phyloP scores from a whole-genome alignment of 1,140 invertebrate species.

The Cydia fagiglandana region DNA sequence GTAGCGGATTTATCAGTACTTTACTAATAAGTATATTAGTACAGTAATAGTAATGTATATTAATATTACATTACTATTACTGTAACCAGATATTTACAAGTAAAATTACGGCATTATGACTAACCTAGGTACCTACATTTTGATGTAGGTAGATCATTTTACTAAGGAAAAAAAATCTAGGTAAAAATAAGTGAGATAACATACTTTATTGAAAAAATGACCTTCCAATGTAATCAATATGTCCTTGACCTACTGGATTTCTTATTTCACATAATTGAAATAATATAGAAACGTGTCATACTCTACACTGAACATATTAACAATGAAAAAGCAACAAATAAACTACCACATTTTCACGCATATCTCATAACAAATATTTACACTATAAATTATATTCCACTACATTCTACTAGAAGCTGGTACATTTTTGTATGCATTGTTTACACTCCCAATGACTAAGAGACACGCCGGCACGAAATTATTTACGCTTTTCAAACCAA shows the following conservation, averaged over 20 bases:
- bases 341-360: background rate
- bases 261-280: background rate
- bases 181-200: background rate
- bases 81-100: too few relatives aligned
- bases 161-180: background rate
- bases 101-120: too few relatives aligned
- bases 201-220: background rate
- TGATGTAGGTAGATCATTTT: too few relatives aligned
- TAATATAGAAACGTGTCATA: background rate
- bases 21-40: too few relatives aligned
- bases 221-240: background rate
- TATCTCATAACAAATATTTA: background rate
- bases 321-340: background rate
- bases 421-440: background rate
- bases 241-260: background rate
- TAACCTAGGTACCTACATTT: too few relatives aligned
- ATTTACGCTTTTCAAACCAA: slow-evolving; percentile 10
- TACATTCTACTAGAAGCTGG: background rate
- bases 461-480: background rate
- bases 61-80: too few relatives aligned
- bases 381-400: background rate
- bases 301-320: background rate
- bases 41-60: too few relatives aligned
- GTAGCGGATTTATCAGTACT: too few relatives aligned
- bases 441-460: background rate